Base-by-base conservation (phyloP, 2,888 invertebrate genomes). In the Lysandra coridon region DNA sequence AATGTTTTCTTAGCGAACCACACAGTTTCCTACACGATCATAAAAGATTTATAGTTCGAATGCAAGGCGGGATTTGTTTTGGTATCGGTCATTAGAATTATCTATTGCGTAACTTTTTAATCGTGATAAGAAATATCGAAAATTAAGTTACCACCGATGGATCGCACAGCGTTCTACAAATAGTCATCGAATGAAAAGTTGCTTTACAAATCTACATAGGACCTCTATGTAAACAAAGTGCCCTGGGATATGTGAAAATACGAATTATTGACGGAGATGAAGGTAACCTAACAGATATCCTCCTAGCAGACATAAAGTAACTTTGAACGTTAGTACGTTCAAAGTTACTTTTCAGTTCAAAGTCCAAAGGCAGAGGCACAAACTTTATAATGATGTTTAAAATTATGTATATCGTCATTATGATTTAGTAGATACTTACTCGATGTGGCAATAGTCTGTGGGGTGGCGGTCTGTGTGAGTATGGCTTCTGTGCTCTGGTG, bases 401-500 rank as follows among this genome's bases (percentile, higher is more conserved):
- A 44, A 44, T 7, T 44, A 1, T 44, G 40, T 40, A 23, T 49
- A 10, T 44, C 44, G 10, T 49, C 49, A 49, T 49, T 49, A 12
- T 12, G 2, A 2, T 49, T 49, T 49, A 10, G 2, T 49, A 49
- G 10, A 49, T 79, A 80, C 80, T 83, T 87, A 93, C 94, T 93
- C 88, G 94, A 88, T 83, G 91, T 85, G 62, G 91, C 83, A 82
- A 93, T 90, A 81, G 91, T 88, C 85, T 94, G 93, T 82, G 91
- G 88, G 80, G 90, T 83, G 78, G 93, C 85, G 77, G 93, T 89
- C 87, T 95, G 94, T 62, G 92, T 88, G 78, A 93, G 89, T 81
- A 93, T 86, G 60, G 94, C 87, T 84, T 95, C 95, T 0, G 92
- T 92, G 84, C 93, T 96, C 87, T 96, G 95, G 79, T 94, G 93